A percentile compares a stretch with the other conserved stretches of the same genome.
Evolutionary conservation across 2,888 invertebrate species (phyloP).

Genomic region (Aspidiotus destructor): DNA sequence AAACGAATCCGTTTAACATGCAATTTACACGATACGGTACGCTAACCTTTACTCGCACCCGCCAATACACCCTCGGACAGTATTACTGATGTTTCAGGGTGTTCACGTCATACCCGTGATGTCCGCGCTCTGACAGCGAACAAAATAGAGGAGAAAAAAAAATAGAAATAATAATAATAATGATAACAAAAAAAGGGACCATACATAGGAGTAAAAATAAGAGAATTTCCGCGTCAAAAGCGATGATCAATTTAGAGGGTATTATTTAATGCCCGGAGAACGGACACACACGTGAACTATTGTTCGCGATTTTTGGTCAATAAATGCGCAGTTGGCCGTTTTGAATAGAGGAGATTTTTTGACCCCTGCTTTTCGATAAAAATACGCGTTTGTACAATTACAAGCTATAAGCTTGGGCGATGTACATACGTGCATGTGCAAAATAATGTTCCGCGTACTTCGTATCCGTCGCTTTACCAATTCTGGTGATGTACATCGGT

Average conservation of each 20-base stretch:
- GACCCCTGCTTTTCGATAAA: conserved; percentile 24
- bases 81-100: too few relatives aligned
- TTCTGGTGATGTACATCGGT: background rate
- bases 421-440: background rate
- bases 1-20: too few relatives aligned
- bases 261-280: conserved; percentile 30
- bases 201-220: conserved; percentile 22
- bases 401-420: conserved; percentile 3
- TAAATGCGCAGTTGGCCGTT: conserved; percentile 31
- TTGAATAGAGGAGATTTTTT: conserved; percentile 27
- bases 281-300: conserved; percentile 31
- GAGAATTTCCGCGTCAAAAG: conserved; percentile 33
- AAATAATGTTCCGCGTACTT: background rate
- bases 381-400: conserved; percentile 28
- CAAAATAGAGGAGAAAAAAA: background rate
- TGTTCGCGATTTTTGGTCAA: conserved; percentile 32
- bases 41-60: too few relatives aligned
- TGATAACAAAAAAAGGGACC: conserved; percentile 23
- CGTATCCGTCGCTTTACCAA: background rate
- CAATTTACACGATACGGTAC: too few relatives aligned
- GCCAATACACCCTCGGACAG: too few relatives aligned
- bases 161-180: conserved; percentile 1
- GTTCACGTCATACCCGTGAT: too few relatives aligned
- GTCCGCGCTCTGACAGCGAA: background rate
- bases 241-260: conserved; percentile 32